Evolutionary conservation across 2,113 vertebrate species (phyloP).

Genomic region (Erpornis zantholeuca): DNA sequence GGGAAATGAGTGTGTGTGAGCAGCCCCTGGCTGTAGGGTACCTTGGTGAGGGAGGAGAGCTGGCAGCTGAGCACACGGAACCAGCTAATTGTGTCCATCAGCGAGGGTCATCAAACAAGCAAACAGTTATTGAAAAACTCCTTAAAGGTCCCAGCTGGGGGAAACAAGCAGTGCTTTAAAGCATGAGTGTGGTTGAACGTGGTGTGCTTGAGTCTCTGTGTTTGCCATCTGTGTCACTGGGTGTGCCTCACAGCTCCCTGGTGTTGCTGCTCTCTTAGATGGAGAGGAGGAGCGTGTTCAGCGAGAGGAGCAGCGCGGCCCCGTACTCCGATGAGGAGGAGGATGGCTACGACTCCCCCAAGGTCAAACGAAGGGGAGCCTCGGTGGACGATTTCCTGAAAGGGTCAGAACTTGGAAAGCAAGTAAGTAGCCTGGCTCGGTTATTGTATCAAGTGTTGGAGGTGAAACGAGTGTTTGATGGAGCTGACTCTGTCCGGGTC

Average conservation of each 20-base stretch:
- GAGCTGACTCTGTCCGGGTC: neutral
- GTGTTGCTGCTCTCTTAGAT: constrained; percentile 66
- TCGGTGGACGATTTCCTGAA: constrained; percentile 96
- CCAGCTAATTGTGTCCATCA: neutral
- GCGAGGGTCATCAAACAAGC: neutral
- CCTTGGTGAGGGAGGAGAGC: neutral
- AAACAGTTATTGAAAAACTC: neutral
- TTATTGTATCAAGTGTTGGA: fast-evolving
- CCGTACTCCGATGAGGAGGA: constrained; percentile 90
- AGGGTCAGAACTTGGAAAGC: constrained; percentile 92
- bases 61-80: neutral
- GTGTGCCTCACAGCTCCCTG: neutral
- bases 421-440: constrained; percentile 69
- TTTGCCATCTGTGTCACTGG: neutral
- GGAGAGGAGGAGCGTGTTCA: constrained; percentile 90
- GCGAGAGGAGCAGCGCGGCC: constrained; percentile 74
- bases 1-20: neutral
- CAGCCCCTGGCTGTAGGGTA: neutral
- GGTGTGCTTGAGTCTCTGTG: neutral
- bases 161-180: neutral
- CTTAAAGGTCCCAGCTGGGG: neutral
- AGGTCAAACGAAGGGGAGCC: constrained; percentile 80
- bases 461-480: fast-evolving
- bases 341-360: constrained; percentile 85
- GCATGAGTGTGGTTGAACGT: fast-evolving